phyloP scores from a whole-genome alignment of 2,113 vertebrate genomes.

The Psittacula cyanocephala region DNA sequence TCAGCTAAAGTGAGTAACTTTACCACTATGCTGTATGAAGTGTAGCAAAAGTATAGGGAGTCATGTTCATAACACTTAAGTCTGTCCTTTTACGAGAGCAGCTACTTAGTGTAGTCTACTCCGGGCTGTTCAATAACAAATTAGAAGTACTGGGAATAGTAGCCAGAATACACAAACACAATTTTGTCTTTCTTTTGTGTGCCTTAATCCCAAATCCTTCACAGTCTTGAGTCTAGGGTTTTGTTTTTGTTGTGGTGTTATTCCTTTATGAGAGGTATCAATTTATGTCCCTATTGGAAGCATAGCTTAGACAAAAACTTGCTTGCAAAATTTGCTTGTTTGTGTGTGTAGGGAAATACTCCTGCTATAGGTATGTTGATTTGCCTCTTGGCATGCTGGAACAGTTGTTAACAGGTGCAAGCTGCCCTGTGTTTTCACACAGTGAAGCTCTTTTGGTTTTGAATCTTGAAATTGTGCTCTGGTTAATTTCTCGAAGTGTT shows the following conservation, averaged over 20 bases:
- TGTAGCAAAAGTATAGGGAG: background rate
- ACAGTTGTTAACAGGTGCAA: background rate
- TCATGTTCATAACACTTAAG: background rate
- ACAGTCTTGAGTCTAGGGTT: background rate
- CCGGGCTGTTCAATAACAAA: background rate
- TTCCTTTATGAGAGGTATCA: background rate
- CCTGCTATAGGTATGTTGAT: background rate
- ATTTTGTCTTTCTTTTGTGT: background rate
- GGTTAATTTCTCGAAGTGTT: background rate
- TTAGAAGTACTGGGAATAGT: background rate
- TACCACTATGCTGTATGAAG: background rate
- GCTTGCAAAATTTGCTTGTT: background rate
- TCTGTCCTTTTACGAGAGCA: background rate
- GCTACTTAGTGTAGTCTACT: background rate
- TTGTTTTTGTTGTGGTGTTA: background rate
- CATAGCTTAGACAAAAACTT: background rate
- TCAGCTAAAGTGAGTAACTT: background rate
- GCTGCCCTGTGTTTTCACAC: background rate
- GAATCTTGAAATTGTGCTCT: background rate
- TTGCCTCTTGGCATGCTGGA: background rate
- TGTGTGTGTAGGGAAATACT: background rate
- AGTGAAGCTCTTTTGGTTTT: background rate
- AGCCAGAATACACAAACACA: background rate
- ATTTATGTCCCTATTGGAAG: background rate
- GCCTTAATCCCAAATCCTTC: background rate